A percentile compares a stretch with the other conserved stretches of the same genome.
phyloP scores from a whole-genome alignment of 2,888 invertebrate species.

The Imbricaverruca yamaguchii region DNA sequence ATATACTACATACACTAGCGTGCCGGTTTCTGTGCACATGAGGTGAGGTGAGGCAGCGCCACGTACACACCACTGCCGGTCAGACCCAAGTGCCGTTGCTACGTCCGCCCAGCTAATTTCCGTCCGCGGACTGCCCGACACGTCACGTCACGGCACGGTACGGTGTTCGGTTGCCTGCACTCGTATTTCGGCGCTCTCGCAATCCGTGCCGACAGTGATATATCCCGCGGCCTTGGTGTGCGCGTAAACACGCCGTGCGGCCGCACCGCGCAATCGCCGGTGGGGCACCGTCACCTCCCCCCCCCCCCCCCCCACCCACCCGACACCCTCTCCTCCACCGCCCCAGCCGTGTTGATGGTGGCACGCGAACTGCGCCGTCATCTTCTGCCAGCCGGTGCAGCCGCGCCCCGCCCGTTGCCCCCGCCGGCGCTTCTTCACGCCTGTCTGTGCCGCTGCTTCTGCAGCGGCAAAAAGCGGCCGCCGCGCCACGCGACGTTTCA shows the following conservation, averaged over 20 bases:
- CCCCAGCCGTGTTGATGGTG: neutral
- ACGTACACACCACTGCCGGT: too few relatives aligned
- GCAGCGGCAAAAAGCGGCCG: neutral
- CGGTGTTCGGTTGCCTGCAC: too few relatives aligned
- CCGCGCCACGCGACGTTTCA: neutral
- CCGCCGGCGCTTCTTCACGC: neutral
- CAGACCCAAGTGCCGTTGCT: neutral
- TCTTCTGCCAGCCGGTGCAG: neutral
- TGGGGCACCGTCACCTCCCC: neutral
- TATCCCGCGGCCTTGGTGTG: neutral
- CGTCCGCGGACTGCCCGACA: too few relatives aligned
- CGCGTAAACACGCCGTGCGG: conserved; percentile 11
- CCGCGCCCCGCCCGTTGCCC: neutral
- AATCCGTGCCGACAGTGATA: neutral
- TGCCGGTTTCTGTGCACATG: too few relatives aligned
- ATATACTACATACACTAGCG: too few relatives aligned
- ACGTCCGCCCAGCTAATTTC: neutral
- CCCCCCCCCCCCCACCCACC: neutral
- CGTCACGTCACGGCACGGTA: too few relatives aligned
- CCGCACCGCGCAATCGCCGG: neutral
- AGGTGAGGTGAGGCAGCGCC: too few relatives aligned
- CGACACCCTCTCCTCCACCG: neutral
- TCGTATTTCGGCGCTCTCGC: neutral
- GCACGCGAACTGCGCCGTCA: neutral
- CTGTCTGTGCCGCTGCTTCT: neutral